These are phyloP conservation scores for Torymus aiolomorphi DNA, from an alignment of 2,888 invertebrate genomes.

Conservation along the genomic window DNA sequence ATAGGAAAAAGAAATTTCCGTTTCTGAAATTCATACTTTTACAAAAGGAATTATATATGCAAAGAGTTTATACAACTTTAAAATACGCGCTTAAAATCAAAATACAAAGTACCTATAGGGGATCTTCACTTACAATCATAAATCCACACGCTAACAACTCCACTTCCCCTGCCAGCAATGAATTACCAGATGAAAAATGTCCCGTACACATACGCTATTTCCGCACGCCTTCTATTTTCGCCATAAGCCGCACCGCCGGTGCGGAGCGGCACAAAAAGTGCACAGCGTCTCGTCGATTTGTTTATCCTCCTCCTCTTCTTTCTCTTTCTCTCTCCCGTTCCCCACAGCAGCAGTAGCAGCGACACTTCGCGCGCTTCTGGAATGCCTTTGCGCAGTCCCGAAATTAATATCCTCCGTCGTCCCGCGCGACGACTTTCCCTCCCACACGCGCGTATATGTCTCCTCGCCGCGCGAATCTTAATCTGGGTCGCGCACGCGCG, in stretches of 20 bases:
- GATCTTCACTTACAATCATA: not conserved
- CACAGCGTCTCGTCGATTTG: not conserved
- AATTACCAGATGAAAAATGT: too few relatives aligned
- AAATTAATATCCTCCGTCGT: constrained; percentile 40
- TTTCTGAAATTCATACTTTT: too few relatives aligned
- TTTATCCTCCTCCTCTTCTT: constrained; percentile 1
- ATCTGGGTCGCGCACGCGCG: constrained; percentile 31
- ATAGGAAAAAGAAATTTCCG: too few relatives aligned
- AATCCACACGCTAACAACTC: too few relatives aligned
- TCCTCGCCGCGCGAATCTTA: not conserved
- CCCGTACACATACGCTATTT: too few relatives aligned
- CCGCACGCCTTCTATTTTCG: too few relatives aligned
- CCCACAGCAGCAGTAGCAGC: not conserved
- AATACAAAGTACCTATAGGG: too few relatives aligned
- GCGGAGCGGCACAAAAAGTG: not conserved
- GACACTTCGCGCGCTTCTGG: constrained; percentile 11
- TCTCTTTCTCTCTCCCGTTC: constrained; percentile 17
- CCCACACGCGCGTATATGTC: not conserved
- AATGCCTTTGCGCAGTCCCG: constrained; percentile 39
- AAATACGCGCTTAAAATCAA: too few relatives aligned
- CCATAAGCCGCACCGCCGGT: too few relatives aligned
- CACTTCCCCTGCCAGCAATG: too few relatives aligned
- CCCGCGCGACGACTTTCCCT: not conserved
- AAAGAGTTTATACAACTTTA: too few relatives aligned
- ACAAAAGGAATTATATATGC: too few relatives aligned